Evolutionary conservation across 2,113 vertebrate species (phyloP), one percentile per base, ranked within the genome.

Genomic region (Pleuronectes platessa): DNA sequence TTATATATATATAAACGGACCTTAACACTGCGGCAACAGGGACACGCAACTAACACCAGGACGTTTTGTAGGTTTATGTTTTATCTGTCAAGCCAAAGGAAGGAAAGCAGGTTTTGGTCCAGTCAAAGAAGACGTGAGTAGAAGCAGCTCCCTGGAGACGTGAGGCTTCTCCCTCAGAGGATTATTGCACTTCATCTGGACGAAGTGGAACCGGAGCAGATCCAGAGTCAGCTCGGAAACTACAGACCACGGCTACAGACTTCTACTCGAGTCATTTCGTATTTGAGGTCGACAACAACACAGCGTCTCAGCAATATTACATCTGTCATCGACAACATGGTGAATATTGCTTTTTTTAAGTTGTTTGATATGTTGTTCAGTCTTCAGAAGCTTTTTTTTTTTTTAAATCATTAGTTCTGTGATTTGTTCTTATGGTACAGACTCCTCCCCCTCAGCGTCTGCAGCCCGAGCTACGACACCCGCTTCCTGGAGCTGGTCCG

Each of bases 401-500:
- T 53, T 66, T 68, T 66, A 35, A 8, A 65, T 65, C 59, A 51
- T 54, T 31, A 1, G 74, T 83, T 61, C 65, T 60, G 72, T 53
- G 15, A 62, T 59, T 59, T 61, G 56, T 53, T 23, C 10, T 61
- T 74, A 65, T 24, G 31, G 45, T 61, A 72, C 54, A 24, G 2
- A 18, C 18, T 15, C 63, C 4, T 45, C n/a, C 20, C 24, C 26
- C 23, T 26, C 15, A 15, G 49, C 49, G 2, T 61, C 14, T 7
- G 69, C 51, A 45, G 40, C 61, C 64, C 62, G 24, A 20, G 82
- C 88, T 94, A 94, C 10, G 93, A 87, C 65, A 91, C 82, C 71
- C 90, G 89, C 64, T 93, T 93, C 14, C 96, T 94, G 81, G 96
- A 96, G 88, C 95, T 95, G 66, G 91, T 93, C n/a, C 95, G 94